Evolutionary conservation across 2,797 vertebrate genomes (phyloP), one percentile per base, ranked within the genome.

Genomic region (Mormyrops boulengeri): DNA sequence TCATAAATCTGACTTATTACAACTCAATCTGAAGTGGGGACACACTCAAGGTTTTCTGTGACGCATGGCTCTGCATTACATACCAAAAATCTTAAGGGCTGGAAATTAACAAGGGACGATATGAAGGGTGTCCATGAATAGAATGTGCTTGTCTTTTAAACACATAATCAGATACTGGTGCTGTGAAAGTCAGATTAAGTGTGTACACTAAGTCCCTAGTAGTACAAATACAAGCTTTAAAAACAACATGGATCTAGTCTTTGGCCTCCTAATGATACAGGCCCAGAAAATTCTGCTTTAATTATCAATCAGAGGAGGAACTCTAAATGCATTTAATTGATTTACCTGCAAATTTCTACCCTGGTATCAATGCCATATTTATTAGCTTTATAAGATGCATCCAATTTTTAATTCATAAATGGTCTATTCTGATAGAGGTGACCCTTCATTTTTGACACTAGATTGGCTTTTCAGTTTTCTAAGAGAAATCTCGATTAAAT

Each of bases 1-100:
- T 91, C 90, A 80, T 90, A 90, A 91, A 85, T 90, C 88, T 90
- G 88, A 91, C 90, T 89, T 90, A 91, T 88, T 89, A 73, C 90
- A 85, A 89, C 85, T 85, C 49, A 38, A 47, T 91, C 52, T 89
- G 89, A 89, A 91, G 62, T 14, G 87, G 60, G 73, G 88, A 88
- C 88, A 47, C 88, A 91, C 80, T 90, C 90, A 90, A 90, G 90
- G 86, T 88, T 88, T 34, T 53, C 80, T 2, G 22, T 91, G 91
- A 92, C 50, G 88, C 69, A 11, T 41, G 47, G 86, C 44, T 88
- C 53, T 44, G 60, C 12, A 50, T 80, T 87, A 89, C 73, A 14
- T 69, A 44, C 55, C 88, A 57, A 85, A 89, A 90, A 90, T 90
- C 57, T 41, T 80, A 73, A 60, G 84, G 80, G 30, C 49, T 62